phyloP scores from a whole-genome alignment of 2,113 vertebrate species.

The Picathartes gymnocephalus region DNA sequence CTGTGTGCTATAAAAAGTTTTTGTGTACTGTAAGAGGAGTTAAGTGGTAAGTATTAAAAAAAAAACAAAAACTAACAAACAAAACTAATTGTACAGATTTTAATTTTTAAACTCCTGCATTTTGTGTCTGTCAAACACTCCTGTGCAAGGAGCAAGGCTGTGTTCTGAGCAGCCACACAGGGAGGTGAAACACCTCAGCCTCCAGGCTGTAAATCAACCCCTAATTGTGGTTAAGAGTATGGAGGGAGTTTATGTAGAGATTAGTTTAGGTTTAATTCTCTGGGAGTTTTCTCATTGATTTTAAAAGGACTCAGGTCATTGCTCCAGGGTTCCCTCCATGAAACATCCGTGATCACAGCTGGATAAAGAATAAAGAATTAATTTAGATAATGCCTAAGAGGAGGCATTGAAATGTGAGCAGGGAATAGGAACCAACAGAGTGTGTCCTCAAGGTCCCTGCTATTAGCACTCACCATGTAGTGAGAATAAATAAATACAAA shows the following conservation, averaged over 20 bases:
- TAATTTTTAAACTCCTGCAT: accelerated
- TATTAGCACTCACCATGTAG: not conserved
- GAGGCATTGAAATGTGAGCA: not conserved
- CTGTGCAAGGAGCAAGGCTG: not conserved
- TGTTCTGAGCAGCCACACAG: not conserved
- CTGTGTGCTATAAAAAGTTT: not conserved
- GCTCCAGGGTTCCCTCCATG: not conserved
- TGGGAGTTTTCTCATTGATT: not conserved
- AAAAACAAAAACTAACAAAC: accelerated
- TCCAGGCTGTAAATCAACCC: not conserved
- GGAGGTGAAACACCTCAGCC: not conserved
- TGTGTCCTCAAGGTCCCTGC: not conserved
- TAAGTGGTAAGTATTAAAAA: not conserved
- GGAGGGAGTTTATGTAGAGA: not conserved
- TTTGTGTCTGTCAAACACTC: too few relatives aligned
- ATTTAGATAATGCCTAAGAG: not conserved
- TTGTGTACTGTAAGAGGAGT: not conserved
- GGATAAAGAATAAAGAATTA: not conserved
- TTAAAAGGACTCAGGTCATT: not conserved
- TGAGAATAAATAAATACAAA: constrained; percentile 5
- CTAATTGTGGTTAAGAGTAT: not conserved
- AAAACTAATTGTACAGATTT: not conserved
- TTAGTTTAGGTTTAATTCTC: not conserved
- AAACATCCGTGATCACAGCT: not conserved
- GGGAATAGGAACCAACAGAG: not conserved